Percentiles rank a stretch among this genome's conserved stretches.
Evolutionary conservation across 2,113 vertebrate genomes (phyloP).

Genomic region (Picathartes gymnocephalus): DNA sequence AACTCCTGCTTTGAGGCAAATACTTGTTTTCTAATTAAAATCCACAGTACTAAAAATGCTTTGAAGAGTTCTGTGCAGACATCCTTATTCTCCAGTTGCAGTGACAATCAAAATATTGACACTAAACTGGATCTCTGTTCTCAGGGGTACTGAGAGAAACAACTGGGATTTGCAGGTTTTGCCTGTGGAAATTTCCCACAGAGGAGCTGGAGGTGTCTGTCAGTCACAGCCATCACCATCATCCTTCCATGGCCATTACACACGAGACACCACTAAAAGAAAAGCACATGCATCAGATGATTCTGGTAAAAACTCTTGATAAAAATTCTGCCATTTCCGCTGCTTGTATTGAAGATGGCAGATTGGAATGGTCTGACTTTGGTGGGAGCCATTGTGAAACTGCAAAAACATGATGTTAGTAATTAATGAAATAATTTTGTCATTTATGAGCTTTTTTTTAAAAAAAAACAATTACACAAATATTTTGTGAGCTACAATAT

Average conservation of each 20-base stretch:
- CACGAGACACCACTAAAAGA: rapidly evolving
- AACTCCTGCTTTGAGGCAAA: not conserved
- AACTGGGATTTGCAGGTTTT: not conserved
- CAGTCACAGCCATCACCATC: not conserved
- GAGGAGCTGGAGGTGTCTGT: not conserved
- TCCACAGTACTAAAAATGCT: not conserved
- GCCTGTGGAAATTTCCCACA: not conserved
- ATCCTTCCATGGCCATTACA: not conserved
- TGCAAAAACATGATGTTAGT: rapidly evolving
- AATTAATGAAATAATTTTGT: not conserved
- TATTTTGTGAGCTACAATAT: not conserved
- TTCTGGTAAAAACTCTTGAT: not conserved
- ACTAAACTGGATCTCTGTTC: not conserved
- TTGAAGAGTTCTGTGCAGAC: not conserved
- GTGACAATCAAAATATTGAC: not conserved
- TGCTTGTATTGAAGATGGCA: not conserved
- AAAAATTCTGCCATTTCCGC: not conserved
- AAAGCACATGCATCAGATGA: rapidly evolving
- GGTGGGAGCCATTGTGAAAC: rapidly evolving
- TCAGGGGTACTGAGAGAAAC: not conserved
- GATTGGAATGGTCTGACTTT: too few species aligned
- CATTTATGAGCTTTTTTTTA: rapidly evolving
- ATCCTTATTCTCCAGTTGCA: not conserved
- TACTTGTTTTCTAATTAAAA: constrained; percentile 50
- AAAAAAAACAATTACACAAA: not conserved